These are phyloP conservation scores for Lepidocolaptes lacrymiger DNA, from an alignment of 2,797 vertebrate genomes.

Conservation along the genomic window DNA sequence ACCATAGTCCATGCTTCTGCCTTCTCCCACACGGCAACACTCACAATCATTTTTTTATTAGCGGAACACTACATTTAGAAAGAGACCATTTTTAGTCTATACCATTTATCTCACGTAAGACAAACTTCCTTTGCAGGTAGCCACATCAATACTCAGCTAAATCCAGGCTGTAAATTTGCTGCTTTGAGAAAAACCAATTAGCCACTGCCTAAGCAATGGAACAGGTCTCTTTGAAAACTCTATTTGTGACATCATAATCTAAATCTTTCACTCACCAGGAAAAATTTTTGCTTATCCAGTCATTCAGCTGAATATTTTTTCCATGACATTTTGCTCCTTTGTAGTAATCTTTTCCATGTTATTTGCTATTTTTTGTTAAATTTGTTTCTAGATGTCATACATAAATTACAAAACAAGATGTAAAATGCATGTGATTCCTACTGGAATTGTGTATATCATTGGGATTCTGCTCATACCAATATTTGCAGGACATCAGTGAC, in stretches of 20 bases:
- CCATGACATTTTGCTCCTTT: background rate
- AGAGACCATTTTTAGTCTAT: background rate
- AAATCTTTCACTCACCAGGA: background rate
- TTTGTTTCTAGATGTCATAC: background rate
- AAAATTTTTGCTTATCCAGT: background rate
- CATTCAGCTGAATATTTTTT: background rate
- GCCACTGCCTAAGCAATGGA: background rate
- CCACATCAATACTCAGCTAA: background rate
- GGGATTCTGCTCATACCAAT: background rate
- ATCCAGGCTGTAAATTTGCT: background rate
- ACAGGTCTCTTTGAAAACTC: background rate
- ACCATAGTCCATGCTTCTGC: background rate
- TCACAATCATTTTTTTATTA: background rate
- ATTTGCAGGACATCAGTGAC: background rate
- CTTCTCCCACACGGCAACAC: background rate
- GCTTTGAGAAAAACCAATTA: slow-evolving; percentile 14
- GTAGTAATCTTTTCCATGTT: background rate
- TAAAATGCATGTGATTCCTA: background rate
- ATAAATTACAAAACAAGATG: background rate
- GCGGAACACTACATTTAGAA: background rate
- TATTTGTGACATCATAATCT: background rate
- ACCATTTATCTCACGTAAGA: background rate
- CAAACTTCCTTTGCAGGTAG: slow-evolving; percentile 8
- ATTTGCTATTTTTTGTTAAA: background rate
- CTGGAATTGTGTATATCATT: background rate